Evolutionary conservation across 2,888 invertebrate species (phyloP), one percentile per base, ranked within the genome.

Genomic region (Parthenolecanium corni): DNA sequence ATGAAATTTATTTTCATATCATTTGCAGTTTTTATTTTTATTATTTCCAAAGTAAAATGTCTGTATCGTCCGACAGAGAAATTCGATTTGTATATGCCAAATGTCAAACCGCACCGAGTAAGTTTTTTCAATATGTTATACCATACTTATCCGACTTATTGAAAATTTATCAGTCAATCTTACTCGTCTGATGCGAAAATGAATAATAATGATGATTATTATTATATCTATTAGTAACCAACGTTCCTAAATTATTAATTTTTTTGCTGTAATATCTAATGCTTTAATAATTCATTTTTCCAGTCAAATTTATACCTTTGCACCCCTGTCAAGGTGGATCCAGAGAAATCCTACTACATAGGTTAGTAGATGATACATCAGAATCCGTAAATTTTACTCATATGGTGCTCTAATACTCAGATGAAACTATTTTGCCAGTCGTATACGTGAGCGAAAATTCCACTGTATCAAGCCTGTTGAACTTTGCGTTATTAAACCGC

Each of bases 221-320:
- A n/a, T n/a, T n/a, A n/a, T n/a, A n/a, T n/a, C n/a, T n/a, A n/a
- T n/a, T n/a, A n/a, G n/a, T n/a, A n/a, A 58, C 1, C 64, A 38
- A 49, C n/a, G 47, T 49, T 46, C 25, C 57, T n/a, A n/a, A n/a
- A n/a, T n/a, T n/a, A n/a, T n/a, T n/a, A n/a, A n/a, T n/a, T n/a
- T n/a, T n/a, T n/a, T n/a, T n/a, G n/a, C n/a, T n/a, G n/a, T n/a
- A n/a, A n/a, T n/a, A n/a, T n/a, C n/a, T n/a, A n/a, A n/a, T n/a
- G n/a, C n/a, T n/a, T n/a, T n/a, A n/a, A n/a, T n/a, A n/a, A 38
- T 66, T 66, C 65, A 70, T 72, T 72, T 67, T 84, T 83, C 66
- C 77, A 94, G 93, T 85, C 88, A 70, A 95, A 95, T 73, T 77
- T 89, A 12, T 95, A 95, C 72, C 76, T 94, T 23, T 95, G 95